phyloP scores from a whole-genome alignment of 2,113 vertebrate species.

The Chrysemys picta region DNA sequence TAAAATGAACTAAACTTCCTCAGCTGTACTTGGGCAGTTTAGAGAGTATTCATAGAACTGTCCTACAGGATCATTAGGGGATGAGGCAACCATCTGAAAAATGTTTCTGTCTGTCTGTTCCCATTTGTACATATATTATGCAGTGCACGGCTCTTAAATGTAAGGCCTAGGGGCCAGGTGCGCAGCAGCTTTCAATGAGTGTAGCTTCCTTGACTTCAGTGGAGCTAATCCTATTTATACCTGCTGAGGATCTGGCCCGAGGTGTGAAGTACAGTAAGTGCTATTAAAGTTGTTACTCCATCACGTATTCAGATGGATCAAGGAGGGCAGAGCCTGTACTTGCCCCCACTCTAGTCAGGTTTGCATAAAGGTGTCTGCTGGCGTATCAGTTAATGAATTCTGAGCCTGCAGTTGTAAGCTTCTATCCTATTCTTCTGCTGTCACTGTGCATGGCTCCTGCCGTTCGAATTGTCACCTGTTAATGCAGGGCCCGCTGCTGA shows the following conservation, averaged over 20 bases:
- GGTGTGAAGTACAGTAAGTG: not conserved
- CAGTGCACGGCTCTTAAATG: not conserved
- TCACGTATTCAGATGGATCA: not conserved
- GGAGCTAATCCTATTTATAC: not conserved
- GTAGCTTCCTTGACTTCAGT: not conserved
- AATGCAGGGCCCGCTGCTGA: not conserved
- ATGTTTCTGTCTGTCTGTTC: not conserved
- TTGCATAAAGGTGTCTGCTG: not conserved
- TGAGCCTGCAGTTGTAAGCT: accelerated
- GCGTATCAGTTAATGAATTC: not conserved
- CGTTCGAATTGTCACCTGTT: not conserved
- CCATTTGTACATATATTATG: not conserved
- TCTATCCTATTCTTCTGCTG: accelerated
- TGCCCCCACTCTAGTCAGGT: accelerated
- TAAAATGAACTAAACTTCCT: not conserved
- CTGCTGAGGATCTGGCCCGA: accelerated
- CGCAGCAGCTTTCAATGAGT: constrained; percentile 8
- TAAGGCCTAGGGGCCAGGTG: not conserved
- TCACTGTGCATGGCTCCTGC: not conserved
- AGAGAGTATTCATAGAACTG: not conserved
- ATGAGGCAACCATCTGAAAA: not conserved
- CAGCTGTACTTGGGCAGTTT: accelerated
- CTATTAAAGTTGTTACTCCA: not conserved
- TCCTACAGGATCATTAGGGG: not conserved
- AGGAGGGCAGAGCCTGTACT: not conserved